These are phyloP conservation scores for Pteruthius melanotis DNA, from an alignment of 2,113 vertebrate genomes.

Conservation along the genomic window DNA sequence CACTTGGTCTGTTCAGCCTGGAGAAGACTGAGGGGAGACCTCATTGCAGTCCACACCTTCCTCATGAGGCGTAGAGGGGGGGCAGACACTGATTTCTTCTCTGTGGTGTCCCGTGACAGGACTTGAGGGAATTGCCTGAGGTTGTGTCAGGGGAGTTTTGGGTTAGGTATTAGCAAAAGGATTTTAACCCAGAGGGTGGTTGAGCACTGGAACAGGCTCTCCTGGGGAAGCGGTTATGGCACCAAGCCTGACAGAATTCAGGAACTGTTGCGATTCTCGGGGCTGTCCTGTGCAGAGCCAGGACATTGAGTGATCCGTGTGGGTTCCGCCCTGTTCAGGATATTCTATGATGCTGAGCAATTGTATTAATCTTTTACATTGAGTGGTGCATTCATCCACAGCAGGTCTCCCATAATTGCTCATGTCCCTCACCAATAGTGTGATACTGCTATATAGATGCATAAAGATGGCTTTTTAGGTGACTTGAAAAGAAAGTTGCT, in stretches of 20 bases:
- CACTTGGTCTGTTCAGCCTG: not conserved
- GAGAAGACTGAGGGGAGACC: not conserved
- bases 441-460: not conserved
- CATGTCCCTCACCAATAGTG: not conserved
- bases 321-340: not conserved
- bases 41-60: not conserved
- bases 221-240: not conserved
- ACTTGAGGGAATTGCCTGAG: not conserved
- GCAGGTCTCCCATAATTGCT: not conserved
- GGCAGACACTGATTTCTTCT: not conserved
- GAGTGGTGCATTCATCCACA: not conserved
- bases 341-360: not conserved
- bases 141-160: not conserved
- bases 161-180: not conserved
- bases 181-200: not conserved
- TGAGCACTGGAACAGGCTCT: not conserved
- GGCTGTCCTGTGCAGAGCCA: not conserved
- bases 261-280: not conserved
- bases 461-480: not conserved
- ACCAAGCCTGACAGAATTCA: not conserved
- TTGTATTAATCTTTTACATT: not conserved
- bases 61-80: accelerated
- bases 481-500: not conserved
- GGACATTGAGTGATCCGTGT: accelerated
- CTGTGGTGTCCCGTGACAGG: not conserved